Conservation (phyloP, 2,797 vertebrate genomes). For the Dallia pectoralis region DNA sequence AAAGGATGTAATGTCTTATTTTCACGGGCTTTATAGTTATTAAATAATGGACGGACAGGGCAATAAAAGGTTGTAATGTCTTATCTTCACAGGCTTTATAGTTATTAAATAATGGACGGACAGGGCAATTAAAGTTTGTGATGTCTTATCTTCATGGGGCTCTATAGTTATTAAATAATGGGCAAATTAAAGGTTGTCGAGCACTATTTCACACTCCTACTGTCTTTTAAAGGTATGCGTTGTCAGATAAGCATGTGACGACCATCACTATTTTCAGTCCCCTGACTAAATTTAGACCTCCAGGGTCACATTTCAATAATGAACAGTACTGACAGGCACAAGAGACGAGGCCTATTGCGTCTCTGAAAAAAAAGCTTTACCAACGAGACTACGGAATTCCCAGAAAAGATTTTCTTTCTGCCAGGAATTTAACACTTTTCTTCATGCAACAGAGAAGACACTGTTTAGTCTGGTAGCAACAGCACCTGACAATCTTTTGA, state of each 20-base stretch:
- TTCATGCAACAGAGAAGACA: not conserved
- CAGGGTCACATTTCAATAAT: constrained; percentile 56
- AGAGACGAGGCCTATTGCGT: constrained; percentile 1
- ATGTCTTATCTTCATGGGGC: no score
- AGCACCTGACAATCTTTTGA: not conserved
- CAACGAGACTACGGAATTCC: not conserved
- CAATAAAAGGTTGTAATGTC: no score
- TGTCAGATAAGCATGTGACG: constrained; percentile 44
- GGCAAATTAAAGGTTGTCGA: not conserved
- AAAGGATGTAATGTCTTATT: no score
- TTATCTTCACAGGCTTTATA: no score
- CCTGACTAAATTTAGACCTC: constrained; percentile 63
- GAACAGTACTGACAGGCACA: constrained; percentile 31
- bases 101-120: no score
- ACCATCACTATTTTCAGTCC: constrained; percentile 44
- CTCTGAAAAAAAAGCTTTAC: constrained; percentile 6
- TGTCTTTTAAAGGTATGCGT: constrained; percentile 9
- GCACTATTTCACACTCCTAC: not conserved
- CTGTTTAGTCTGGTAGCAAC: not conserved
- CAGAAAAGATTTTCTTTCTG: not conserved
- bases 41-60: no score
- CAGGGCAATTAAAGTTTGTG: no score
- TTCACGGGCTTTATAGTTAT: no score
- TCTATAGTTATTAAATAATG: no score
- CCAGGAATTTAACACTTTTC: constrained; percentile 1